Percentiles rank a stretch among this genome's conserved stretches.
These are phyloP conservation scores for Trichopria drosophilae DNA, from an alignment of 2,888 invertebrate species.

Conservation along the genomic window DNA sequence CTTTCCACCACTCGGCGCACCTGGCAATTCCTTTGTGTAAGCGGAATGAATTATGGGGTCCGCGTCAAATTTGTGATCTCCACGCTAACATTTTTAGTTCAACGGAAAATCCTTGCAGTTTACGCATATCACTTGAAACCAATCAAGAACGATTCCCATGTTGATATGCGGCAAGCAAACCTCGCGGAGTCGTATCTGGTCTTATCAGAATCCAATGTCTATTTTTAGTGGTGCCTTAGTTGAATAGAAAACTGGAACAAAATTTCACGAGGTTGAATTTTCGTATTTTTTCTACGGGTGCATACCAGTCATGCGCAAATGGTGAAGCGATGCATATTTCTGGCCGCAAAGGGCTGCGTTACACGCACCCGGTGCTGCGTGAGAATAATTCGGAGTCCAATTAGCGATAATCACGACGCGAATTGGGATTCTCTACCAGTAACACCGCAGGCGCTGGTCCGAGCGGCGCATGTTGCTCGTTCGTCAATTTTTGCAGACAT, in stretches of 20 bases:
- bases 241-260: too few relatives aligned
- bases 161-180: too few relatives aligned
- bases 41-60: too few relatives aligned
- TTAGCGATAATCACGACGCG: constrained; percentile 53
- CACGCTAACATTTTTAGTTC: too few relatives aligned
- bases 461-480: constrained; percentile 13
- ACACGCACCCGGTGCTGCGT: constrained; percentile 41
- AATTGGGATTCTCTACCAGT: constrained; percentile 49
- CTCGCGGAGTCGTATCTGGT: too few relatives aligned
- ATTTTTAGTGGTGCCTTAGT: too few relatives aligned
- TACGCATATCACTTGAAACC: too few relatives aligned
- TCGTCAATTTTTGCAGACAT: constrained; percentile 42
- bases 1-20: constrained; percentile 4
- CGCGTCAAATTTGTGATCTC: too few relatives aligned
- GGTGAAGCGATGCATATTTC: constrained; percentile 47
- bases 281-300: neutral
- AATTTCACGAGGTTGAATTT: neutral
- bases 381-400: constrained; percentile 49
- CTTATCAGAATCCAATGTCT: too few relatives aligned
- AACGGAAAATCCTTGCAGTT: too few relatives aligned
- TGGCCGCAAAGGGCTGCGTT: constrained; percentile 38
- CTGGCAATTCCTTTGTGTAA: constrained; percentile 26
- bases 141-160: too few relatives aligned
- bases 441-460: constrained; percentile 15
- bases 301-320: too few relatives aligned